Evolutionary conservation across 2,888 invertebrate genomes (phyloP).

Genomic region (Mimachlamys varia): DNA sequence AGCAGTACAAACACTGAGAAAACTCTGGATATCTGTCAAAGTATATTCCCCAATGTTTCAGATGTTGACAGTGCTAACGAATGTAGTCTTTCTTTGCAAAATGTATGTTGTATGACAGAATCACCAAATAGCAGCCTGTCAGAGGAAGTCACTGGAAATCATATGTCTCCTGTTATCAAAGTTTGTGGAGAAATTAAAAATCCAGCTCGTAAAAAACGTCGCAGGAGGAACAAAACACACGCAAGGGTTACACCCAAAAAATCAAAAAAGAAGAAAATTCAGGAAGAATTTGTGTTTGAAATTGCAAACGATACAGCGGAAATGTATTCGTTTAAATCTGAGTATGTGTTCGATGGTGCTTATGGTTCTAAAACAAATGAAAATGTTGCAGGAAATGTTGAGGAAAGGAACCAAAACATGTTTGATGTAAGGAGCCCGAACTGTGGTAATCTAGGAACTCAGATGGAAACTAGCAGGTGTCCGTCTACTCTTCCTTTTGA

Average conservation of each 20-base stretch:
- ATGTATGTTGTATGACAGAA: background rate
- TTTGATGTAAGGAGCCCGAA: background rate
- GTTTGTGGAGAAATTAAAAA: background rate
- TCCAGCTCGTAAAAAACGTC: background rate
- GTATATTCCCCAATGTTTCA: background rate
- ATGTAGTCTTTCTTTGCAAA: background rate
- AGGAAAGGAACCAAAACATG: background rate
- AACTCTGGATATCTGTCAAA: background rate
- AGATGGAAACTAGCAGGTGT: background rate
- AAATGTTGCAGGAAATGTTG: background rate
- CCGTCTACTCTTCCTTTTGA: background rate
- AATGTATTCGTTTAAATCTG: background rate
- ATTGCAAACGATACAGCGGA: background rate
- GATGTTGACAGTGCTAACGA: conserved; percentile 23
- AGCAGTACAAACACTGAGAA: background rate
- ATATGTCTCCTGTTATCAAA: background rate
- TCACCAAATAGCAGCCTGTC: background rate
- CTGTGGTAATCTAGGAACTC: background rate
- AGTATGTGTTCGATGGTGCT: background rate
- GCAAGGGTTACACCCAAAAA: conserved; percentile 11
- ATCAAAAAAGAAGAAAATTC: background rate
- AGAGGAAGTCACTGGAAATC: background rate
- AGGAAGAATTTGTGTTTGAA: background rate
- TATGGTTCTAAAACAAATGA: background rate
- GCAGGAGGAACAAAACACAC: background rate